Evolutionary conservation across 2,797 vertebrate genomes (phyloP).

Genomic region (Darevskia nairensis): DNA sequence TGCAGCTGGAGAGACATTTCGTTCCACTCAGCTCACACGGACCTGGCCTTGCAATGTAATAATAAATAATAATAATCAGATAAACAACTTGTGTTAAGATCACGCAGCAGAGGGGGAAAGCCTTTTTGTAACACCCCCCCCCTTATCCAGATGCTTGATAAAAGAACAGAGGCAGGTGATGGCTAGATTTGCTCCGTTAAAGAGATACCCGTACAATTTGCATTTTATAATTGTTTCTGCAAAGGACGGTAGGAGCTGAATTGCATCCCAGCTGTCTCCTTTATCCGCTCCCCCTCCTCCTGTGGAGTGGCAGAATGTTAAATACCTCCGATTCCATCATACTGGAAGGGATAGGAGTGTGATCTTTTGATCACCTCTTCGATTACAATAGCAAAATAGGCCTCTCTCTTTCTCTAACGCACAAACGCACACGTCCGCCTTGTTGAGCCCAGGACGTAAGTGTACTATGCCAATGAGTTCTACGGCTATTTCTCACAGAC

Average conservation of each 20-base stretch:
- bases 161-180: slow-evolving; percentile 51
- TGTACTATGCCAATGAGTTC: neutral
- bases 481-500: neutral
- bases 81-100: slow-evolving; percentile 45
- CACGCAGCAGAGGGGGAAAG: neutral
- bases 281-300: neutral
- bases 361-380: slow-evolving; percentile 27
- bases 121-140: neutral
- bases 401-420: neutral
- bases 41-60: neutral
- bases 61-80: neutral
- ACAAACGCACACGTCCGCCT: neutral
- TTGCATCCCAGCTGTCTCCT: slow-evolving; percentile 25
- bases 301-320: slow-evolving; percentile 49
- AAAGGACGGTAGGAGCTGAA: slow-evolving; percentile 59
- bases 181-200: slow-evolving; percentile 60
- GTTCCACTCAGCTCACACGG: neutral
- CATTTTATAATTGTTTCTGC: slow-evolving; percentile 68
- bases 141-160: slow-evolving; percentile 54
- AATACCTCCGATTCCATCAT: slow-evolving; percentile 41
- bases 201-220: slow-evolving; percentile 52
- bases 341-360: neutral
- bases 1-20: neutral
- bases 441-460: rapidly evolving
- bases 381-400: slow-evolving; percentile 21